Conservation (phyloP, 2,113 vertebrate genomes). For the Sciurus niger region DNA sequence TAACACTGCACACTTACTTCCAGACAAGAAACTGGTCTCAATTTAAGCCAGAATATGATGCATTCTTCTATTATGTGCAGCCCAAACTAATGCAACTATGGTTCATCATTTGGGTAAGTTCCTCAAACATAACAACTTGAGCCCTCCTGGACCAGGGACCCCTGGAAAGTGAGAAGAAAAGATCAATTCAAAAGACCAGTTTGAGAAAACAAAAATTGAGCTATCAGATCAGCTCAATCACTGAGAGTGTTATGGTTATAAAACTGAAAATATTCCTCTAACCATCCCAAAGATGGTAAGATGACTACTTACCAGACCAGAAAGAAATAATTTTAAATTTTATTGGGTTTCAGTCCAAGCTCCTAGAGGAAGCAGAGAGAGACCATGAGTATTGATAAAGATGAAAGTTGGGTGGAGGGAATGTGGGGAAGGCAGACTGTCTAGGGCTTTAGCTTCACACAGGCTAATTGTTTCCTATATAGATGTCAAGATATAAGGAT, state of each 20-base stretch:
- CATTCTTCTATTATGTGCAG: background rate
- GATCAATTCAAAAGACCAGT: slow-evolving; percentile 15
- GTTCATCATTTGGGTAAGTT: background rate
- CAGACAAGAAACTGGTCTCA: background rate
- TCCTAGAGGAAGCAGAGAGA: background rate
- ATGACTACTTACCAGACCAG: background rate
- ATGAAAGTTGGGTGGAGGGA: background rate
- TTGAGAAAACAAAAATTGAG: slow-evolving; percentile 29
- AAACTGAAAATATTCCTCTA: slow-evolving; percentile 46
- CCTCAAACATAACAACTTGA: background rate
- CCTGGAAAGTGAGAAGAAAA: slow-evolving; percentile 40
- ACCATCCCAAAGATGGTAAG: background rate
- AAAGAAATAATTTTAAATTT: slow-evolving; percentile 25
- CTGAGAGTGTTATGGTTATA: background rate
- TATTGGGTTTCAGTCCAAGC: background rate
- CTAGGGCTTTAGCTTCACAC: background rate
- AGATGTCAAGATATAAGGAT: slow-evolving; percentile 8
- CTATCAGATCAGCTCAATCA: background rate
- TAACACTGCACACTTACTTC: background rate
- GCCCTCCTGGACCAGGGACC: background rate
- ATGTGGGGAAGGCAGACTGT: background rate
- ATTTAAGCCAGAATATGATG: background rate
- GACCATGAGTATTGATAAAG: background rate
- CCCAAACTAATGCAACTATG: background rate
- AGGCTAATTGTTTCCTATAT: background rate